phyloP scores from a whole-genome alignment of 37 sponge, comb jelly and placozoan species.

The Chondrilla cf. caribensis region DNA sequence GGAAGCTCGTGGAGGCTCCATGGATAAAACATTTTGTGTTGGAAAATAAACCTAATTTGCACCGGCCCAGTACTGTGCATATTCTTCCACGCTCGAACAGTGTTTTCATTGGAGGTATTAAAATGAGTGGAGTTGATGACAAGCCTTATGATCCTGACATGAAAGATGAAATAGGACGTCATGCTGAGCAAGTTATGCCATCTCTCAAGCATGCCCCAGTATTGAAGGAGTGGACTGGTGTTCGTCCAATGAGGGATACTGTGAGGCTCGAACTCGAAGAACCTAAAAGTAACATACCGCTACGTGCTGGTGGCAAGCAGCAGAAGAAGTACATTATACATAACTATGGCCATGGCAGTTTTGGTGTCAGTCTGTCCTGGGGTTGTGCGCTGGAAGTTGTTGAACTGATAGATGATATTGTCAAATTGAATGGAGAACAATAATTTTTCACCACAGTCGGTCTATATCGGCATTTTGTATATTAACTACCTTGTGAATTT shows the following conservation, averaged over 20 bases:
- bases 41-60: not conserved
- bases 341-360: conserved; percentile 51
- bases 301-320: no score
- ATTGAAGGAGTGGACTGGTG: conserved; percentile 33
- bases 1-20: conserved; percentile 19
- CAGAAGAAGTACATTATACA: conserved; percentile 32
- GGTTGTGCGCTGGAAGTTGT: conserved; percentile 52
- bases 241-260: conserved; percentile 36
- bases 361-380: conserved; percentile 33
- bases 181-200: conserved; percentile 12
- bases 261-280: conserved; percentile 26
- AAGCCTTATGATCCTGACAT: not conserved
- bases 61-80: not conserved
- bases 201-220: conserved; percentile 21
- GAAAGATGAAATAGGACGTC: not conserved
- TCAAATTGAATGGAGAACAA: no score
- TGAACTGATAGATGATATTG: conserved; percentile 13
- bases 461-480: no score
- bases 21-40: conserved; percentile 37
- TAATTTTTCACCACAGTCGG: no score
- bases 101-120: conserved; percentile 31
- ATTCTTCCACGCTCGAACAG: conserved; percentile 24
- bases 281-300: no score
- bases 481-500: no score
- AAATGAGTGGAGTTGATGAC: not conserved